phyloP scores from a whole-genome alignment of 2,797 vertebrate species.

The Sebastiscus tertius region DNA sequence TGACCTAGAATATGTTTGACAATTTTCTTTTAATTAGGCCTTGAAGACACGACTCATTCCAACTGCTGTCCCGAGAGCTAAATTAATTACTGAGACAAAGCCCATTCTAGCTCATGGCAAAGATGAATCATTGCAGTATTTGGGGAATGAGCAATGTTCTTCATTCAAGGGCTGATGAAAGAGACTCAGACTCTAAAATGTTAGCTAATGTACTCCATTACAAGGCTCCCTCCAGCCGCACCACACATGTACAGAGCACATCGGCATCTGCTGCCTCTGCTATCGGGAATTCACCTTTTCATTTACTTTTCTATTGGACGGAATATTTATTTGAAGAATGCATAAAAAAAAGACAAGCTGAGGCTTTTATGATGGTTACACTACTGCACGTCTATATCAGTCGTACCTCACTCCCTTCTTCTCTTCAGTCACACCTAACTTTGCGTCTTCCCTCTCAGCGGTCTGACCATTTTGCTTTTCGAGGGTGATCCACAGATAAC shows the following conservation, averaged over 20 bases:
- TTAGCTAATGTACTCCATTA: slow-evolving; percentile 58
- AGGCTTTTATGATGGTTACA: not conserved
- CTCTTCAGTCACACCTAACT: not conserved
- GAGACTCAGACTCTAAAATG: slow-evolving; percentile 55
- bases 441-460: not conserved
- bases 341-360: slow-evolving; percentile 14
- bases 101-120: slow-evolving; percentile 72
- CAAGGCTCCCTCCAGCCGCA: slow-evolving; percentile 15
- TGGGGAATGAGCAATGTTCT: slow-evolving; percentile 73
- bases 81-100: slow-evolving; percentile 83
- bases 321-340: slow-evolving; percentile 17
- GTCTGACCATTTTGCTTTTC: slow-evolving; percentile 1
- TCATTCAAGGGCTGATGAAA: slow-evolving; percentile 72
- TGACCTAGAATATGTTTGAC: slow-evolving; percentile 81
- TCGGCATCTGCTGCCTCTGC: slow-evolving; percentile 27
- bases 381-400: not conserved
- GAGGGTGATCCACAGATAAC: slow-evolving; percentile 41
- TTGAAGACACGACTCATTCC: slow-evolving; percentile 77
- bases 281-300: slow-evolving; percentile 13
- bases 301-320: not conserved
- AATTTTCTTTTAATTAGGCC: slow-evolving; percentile 82
- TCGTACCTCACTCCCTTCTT: not conserved
- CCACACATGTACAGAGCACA: slow-evolving; percentile 22
- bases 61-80: slow-evolving; percentile 78
- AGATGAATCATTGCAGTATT: slow-evolving; percentile 79